Evolutionary conservation across 2,113 vertebrate species (phyloP), one percentile per base, ranked within the genome.

Genomic region (Oncorhynchus clarkii): DNA sequence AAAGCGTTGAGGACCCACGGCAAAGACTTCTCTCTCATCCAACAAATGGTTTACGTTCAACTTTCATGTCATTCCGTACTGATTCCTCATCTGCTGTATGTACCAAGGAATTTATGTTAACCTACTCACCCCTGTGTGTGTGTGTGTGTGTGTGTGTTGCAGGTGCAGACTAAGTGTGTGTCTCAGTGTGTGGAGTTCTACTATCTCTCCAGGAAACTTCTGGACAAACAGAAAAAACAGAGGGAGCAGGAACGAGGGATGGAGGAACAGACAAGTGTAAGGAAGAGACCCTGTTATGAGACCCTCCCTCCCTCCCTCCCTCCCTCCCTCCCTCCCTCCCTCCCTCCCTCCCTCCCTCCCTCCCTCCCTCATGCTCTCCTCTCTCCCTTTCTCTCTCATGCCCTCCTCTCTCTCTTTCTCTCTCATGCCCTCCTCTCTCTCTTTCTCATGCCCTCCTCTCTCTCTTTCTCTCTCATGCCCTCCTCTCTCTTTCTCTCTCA

Each of bases 181-280:
- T 45, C 78, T 31, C 91, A 94, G 74, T 95, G 94, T 64, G 89
- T 95, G 24, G 94, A 95, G 88, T 94, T 91, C 84, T 95, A 94
- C 82, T 95, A 94, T 80, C 85, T 92, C 65, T 88, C 78, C 68
- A 94, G 92, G 78, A 92, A 83, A 80, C 88, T 90, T 9, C 79
- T 69, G 31, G 91, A 92, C 49, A 93, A 92, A 74, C 91, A 90
- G 82, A 89, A 82, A 72, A 92, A 90, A 51, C 81, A 85, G 60
- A 87, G 72, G 13, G 75, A 88, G 51, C 84, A 87, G 81, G 89
- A 90, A 3, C 8, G 39, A 39, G 39, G 39, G 39, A 39, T 0
- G 8, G 8, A 39, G 39, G 39, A 45, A 11, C 83, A 87, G 67
- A 83, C 80, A 71, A 85, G 29, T 8, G 82, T 88, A 76, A 84